These are phyloP conservation scores for Salvelinus fontinalis DNA, from an alignment of 2,113 vertebrate genomes.

Conservation along the genomic window DNA sequence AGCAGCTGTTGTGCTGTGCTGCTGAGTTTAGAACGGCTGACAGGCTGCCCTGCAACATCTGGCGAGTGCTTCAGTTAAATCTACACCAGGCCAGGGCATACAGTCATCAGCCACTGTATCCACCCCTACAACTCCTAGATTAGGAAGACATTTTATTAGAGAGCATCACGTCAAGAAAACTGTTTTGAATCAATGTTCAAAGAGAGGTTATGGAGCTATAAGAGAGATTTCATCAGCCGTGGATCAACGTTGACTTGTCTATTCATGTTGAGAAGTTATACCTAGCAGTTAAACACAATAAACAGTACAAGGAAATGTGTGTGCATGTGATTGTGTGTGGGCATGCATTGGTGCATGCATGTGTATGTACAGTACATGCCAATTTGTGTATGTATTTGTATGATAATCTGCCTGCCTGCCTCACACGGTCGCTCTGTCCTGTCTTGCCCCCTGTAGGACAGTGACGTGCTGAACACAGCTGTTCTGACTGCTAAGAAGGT, in stretches of 20 bases:
- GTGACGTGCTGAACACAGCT: constrained; percentile 88
- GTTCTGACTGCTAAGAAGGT: constrained; percentile 86
- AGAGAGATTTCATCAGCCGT: constrained; percentile 10
- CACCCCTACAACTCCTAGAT: constrained; percentile 1
- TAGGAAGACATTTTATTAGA: constrained; percentile 34
- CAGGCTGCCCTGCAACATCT: constrained; percentile 65
- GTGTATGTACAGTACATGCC: not conserved
- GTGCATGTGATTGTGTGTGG: not conserved
- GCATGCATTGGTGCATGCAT: not conserved
- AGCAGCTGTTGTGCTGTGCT: constrained; percentile 65
- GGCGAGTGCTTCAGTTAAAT: constrained; percentile 51
- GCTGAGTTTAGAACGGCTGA: constrained; percentile 46
- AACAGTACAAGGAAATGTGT: not conserved
- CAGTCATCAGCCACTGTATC: not conserved
- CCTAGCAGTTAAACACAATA: not conserved
- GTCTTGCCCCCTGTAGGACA: constrained; percentile 71
- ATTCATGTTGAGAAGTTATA: not conserved
- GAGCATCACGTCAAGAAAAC: constrained; percentile 21
- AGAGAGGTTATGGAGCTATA: constrained; percentile 23
- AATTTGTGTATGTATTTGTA: not conserved
- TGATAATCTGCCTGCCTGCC: not conserved
- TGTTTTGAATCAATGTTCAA: constrained; percentile 35
- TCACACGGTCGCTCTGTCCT: not conserved
- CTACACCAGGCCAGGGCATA: constrained; percentile 27
- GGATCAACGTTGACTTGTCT: not conserved